These are phyloP conservation scores for Neocrepidodera transversa DNA, from an alignment of 2,888 invertebrate genomes.

Conservation along the genomic window DNA sequence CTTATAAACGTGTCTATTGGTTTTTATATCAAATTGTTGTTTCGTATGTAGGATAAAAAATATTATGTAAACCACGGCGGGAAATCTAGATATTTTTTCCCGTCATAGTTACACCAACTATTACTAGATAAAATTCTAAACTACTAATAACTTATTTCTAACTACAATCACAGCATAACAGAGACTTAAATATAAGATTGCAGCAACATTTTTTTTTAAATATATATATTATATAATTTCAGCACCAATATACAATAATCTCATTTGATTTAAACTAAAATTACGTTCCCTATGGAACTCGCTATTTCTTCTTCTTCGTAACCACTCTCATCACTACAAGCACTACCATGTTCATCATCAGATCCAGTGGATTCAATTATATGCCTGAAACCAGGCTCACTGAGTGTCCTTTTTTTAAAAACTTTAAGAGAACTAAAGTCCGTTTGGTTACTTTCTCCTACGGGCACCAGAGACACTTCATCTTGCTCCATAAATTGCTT, in stretches of 20 bases:
- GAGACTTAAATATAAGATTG: not conserved
- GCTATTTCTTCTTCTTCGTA: slow-evolving; percentile 78
- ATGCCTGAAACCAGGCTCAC: slow-evolving; percentile 58
- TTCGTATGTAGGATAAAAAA: no score
- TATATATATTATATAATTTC: no score
- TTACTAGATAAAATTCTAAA: not conserved
- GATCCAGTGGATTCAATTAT: slow-evolving; percentile 49
- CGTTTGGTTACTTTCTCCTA: slow-evolving; percentile 55
- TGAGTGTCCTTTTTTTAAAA: slow-evolving; percentile 53
- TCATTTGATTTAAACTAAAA: slow-evolving; percentile 50
- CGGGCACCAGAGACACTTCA: slow-evolving; percentile 59
- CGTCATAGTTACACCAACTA: not conserved
- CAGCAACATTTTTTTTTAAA: not conserved
- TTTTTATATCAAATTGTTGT: no score
- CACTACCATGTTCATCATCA: slow-evolving; percentile 70
- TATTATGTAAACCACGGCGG: no score
- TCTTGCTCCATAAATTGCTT: slow-evolving; percentile 52
- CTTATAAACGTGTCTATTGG: no score
- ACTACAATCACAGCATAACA: not conserved
- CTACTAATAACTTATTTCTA: not conserved
- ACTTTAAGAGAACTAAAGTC: slow-evolving; percentile 61
- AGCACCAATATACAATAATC: not conserved
- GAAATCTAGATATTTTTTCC: no score
- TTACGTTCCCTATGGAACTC: slow-evolving; percentile 56
- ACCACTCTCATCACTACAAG: slow-evolving; percentile 89